Base-by-base conservation (phyloP, 2,888 invertebrate species). In the Taphrorychus bicolor region DNA sequence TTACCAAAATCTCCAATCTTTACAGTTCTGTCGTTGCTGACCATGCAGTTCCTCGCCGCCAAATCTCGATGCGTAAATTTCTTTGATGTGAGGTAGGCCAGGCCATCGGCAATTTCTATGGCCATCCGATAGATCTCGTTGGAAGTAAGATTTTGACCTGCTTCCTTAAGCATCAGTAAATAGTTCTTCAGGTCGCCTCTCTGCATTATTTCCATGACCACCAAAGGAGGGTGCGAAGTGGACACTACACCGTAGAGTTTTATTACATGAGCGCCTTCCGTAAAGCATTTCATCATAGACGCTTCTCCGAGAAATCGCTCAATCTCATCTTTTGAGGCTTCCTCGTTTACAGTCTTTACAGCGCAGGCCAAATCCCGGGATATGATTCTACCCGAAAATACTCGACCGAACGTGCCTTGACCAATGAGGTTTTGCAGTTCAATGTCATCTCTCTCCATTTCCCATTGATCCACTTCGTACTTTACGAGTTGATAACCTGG, bases 191-290 rank as follows among this genome's bases (percentile, higher is more conserved):
- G 81, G 77, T 91, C 91, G 0, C 91, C 91, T 48, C 87, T 83
- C 7, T 85, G 86, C 93, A 93, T 93, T 17, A 93, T 80, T 74
- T 93, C 93, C 92, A 93, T 93, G 7, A 93, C 83, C 0, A 93
- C 91, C 62, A 87, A 84, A 0, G 90, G 88, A 0, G 91, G 90
- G 65, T 85, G 86, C 3, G 87, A 87, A 69, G 85, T 84, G 0
- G 91, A 90, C 2, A 92, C 90, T 0, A 93, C 91, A 0, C 92
- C 93, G n/a, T 76, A 70, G n/a, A 79, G 70, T 63, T 76, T 78
- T 3, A 93, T 89, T 2, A 92, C 88, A 78, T 91, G 91, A 76
- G 87, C 84, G 24, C 89, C 88, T 5, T 80, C 78, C 67, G 85
- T 83, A 76, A 91, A 89, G 32, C 85, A 83, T 83, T 91, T 91